These are phyloP conservation scores for Dendrolimus punctatus DNA, from an alignment of 1,140 invertebrate genomes.

Conservation along the genomic window DNA sequence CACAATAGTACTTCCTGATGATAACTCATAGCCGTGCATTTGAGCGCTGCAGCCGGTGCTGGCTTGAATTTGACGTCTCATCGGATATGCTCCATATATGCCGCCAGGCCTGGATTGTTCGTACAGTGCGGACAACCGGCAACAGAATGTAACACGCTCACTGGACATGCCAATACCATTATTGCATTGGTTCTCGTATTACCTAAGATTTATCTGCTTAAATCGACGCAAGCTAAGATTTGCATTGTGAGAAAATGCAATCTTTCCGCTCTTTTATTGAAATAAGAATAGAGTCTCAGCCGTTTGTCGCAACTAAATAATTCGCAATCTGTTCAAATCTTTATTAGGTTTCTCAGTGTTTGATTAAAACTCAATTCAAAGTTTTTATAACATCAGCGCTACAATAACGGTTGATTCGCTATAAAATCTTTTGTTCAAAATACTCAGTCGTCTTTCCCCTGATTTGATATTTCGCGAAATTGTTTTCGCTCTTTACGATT, in stretches of 20 bases:
- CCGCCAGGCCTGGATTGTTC: slow-evolving; percentile 2
- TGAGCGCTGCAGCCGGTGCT: too few relatives aligned
- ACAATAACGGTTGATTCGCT: background rate
- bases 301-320: too few relatives aligned
- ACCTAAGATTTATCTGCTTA: too few relatives aligned
- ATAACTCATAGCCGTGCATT: too few relatives aligned
- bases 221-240: background rate
- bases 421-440: slow-evolving; percentile 4
- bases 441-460: slow-evolving; percentile 12
- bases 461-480: slow-evolving; percentile 22
- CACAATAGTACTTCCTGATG: too few relatives aligned
- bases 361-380: too few relatives aligned
- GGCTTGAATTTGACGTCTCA: slow-evolving; percentile 12
- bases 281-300: too few relatives aligned
- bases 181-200: too few relatives aligned
- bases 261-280: slow-evolving; percentile 3
- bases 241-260: slow-evolving; percentile 1
- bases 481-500: slow-evolving; percentile 25
- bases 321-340: slow-evolving; percentile 7
- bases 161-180: too few relatives aligned
- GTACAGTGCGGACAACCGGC: background rate
- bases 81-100: slow-evolving; percentile 9
- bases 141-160: too few relatives aligned
- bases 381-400: too few relatives aligned
- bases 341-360: slow-evolving; percentile 1